Base-by-base conservation (phyloP, 2,797 vertebrate genomes). In the Hybognathus amarus region DNA sequence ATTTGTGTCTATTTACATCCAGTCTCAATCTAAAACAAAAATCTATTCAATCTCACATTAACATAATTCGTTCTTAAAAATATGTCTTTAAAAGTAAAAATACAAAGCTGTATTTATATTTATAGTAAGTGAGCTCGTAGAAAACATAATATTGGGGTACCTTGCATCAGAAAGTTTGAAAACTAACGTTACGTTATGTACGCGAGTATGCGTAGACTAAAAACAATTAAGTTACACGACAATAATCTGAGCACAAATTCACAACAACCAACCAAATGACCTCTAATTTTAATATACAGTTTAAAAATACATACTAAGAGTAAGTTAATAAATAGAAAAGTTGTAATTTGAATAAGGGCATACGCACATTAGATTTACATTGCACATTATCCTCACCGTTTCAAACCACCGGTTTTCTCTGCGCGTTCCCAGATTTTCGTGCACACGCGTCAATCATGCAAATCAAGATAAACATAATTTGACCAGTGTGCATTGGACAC, bases 391-490 rank as follows among this genome's bases (percentile, higher is more conserved):
- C 30, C 77, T 86, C 87, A 38, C 80, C 75, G 84, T 76, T 80
- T 79, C 87, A 89, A 77, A 88, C 40, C 56, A 76, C 82, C 56
- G 50, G 45, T 84, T 80, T 86, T 84, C 71, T 13, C 88, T 85
- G 69, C 77, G 47, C 83, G 77, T 86, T 88, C 89, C 40, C 66
- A 42, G 15, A 73, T 5, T 56, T n/a, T 11, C 50, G 47, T 45
- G 66, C 77, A 64, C 52, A 61, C 42, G 47, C 38, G 74, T 87
- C 86, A 82, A 94, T 92, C 94, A n/a, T 95, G 94, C 86, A 95
- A 95, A 92, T 93, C 92, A 89, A 89, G 91, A 95, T 94, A 95
- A 85, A 95, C 89, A 94, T 90, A 88, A 90, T 89, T 84, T 93
- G 84, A 95, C 91, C 85, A 86, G 40, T 50, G 87, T 54, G 90